A percentile compares a stretch with the other conserved stretches of the same genome.
phyloP scores from a whole-genome alignment of 2,113 vertebrate genomes.

The Ophthalmolycus amberensis region DNA sequence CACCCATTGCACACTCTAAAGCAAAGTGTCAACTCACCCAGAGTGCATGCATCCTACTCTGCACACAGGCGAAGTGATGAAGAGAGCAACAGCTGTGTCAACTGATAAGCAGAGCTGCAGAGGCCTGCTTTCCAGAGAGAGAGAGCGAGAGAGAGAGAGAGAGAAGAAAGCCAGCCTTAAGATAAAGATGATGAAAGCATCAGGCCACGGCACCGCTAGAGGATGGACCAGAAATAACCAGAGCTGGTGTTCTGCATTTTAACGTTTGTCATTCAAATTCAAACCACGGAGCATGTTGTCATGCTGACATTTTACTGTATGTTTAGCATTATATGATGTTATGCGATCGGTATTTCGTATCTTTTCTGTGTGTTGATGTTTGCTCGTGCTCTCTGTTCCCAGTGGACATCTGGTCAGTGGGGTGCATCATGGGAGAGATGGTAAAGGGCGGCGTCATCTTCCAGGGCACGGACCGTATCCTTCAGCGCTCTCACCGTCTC shows the following conservation, averaged over 20 bases:
- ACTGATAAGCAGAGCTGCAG: conserved; percentile 73
- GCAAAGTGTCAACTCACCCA: conserved; percentile 31
- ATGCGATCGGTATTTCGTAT: conserved; percentile 21
- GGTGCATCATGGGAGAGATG: conserved; percentile 99
- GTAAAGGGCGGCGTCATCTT: conserved; percentile 99
- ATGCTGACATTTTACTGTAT: conserved; percentile 1
- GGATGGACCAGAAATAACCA: conserved; percentile 7
- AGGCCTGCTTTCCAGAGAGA: conserved; percentile 21
- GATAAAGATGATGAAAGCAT: conserved; percentile 51
- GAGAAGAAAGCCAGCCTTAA: conserved; percentile 51
- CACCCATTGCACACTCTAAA: conserved; percentile 27
- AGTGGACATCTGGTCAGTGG: conserved; percentile 99
- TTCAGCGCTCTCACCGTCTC: conserved; percentile 80
- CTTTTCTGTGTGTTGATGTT: conserved; percentile 34
- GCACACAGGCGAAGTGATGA: conserved; percentile 32
- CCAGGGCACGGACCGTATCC: conserved; percentile 99
- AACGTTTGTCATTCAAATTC: conserved; percentile 12
- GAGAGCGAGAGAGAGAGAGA: conserved; percentile 14
- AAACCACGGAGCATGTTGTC: conserved; percentile 19
- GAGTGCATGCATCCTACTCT: conserved; percentile 25
- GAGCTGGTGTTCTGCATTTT: conserved; percentile 19
- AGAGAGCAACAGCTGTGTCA: conserved; percentile 75
- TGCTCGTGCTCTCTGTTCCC: conserved; percentile 84
- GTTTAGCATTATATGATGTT: conserved; percentile 21
- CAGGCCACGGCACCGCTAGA: conserved; percentile 3